phyloP scores from a whole-genome alignment of 2,113 vertebrate species.

The Mixornis gularis region DNA sequence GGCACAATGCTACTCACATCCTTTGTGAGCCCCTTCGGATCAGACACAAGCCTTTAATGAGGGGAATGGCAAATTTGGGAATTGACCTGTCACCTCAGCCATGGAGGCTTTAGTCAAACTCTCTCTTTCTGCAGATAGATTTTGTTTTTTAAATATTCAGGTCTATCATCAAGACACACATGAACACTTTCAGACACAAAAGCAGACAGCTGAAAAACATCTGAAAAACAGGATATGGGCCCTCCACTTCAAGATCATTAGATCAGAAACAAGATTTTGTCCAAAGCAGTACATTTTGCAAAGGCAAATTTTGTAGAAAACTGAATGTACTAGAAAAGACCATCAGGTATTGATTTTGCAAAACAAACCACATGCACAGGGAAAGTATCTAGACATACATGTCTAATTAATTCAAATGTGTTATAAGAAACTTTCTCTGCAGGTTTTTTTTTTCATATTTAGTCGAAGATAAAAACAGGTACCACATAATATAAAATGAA shows the following conservation, averaged over 20 bases:
- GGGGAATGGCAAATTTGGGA: not conserved
- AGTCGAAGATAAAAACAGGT: not conserved
- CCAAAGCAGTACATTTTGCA: not conserved
- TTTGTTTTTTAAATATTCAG: not conserved
- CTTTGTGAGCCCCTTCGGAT: fast-evolving
- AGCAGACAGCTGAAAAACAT: not conserved
- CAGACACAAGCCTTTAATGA: not conserved
- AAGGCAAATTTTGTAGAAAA: not conserved
- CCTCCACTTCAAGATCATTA: not conserved
- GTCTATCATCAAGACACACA: not conserved
- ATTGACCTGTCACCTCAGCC: not conserved
- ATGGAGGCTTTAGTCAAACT: not conserved
- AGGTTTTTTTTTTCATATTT: not conserved
- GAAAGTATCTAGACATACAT: not conserved
- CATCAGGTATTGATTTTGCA: not conserved
- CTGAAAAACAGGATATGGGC: not conserved
- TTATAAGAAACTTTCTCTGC: not conserved
- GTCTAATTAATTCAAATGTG: not conserved
- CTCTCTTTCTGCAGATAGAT: not conserved
- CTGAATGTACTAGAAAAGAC: not conserved
- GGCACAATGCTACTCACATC: not conserved
- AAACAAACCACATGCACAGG: not conserved
- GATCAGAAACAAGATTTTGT: not conserved
- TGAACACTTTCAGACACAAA: not conserved
- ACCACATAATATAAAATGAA: not conserved